Conservation (phyloP, 1,140 invertebrate genomes). For the Pseudomyrmex gracilis region DNA sequence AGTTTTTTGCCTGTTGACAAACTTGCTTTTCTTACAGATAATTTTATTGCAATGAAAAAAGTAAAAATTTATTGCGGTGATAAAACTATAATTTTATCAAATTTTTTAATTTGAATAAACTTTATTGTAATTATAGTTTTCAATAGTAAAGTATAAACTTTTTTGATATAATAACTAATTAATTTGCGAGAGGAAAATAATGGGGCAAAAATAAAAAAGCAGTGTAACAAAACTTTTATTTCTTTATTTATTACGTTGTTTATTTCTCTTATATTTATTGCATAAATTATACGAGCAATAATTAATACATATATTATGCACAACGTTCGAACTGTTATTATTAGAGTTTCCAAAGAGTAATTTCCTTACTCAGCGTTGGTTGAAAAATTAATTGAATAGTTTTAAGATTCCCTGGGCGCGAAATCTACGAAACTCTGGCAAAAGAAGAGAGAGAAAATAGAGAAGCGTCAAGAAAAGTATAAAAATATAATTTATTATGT, state of each 20-base stretch:
- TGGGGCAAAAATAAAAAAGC: not conserved
- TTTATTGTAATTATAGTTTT: too few relatives aligned
- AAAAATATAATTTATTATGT: slow-evolving; percentile 72
- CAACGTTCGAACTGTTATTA: slow-evolving; percentile 71
- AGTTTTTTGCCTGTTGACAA: too few relatives aligned
- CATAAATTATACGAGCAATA: slow-evolving; percentile 78
- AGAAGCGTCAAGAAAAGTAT: slow-evolving; percentile 37
- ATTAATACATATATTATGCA: slow-evolving; percentile 75
- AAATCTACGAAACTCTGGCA: not conserved
- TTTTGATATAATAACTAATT: not conserved
- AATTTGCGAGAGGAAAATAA: not conserved
- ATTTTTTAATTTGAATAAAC: too few relatives aligned
- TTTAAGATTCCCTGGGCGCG: slow-evolving; percentile 26
- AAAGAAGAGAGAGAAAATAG: not conserved
- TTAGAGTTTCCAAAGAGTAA: slow-evolving; percentile 34
- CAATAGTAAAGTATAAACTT: not conserved
- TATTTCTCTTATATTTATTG: slow-evolving; percentile 64
- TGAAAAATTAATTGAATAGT: slow-evolving; percentile 23
- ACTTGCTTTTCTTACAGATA: too few relatives aligned
- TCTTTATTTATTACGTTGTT: slow-evolving; percentile 60
- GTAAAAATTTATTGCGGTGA: too few relatives aligned
- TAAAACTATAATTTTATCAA: too few relatives aligned
- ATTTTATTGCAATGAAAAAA: too few relatives aligned
- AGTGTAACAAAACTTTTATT: not conserved
- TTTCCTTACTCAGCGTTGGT: slow-evolving; percentile 59